These are phyloP conservation scores for Neodiprion pinetum DNA, from an alignment of 1,140 invertebrate species.

Conservation along the genomic window DNA sequence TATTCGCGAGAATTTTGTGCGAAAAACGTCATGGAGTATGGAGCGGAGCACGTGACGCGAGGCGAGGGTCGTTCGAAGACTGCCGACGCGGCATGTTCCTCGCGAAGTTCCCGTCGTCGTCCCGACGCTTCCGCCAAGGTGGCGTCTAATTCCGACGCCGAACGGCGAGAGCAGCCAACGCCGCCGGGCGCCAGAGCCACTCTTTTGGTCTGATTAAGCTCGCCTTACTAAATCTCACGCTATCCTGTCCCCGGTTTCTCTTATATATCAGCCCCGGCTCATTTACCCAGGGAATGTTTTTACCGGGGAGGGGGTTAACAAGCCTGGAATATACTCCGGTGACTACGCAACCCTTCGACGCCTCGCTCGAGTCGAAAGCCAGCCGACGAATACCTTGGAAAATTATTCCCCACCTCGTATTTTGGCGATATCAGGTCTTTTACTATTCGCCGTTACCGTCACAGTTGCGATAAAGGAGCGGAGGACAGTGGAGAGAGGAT, in stretches of 20 bases:
- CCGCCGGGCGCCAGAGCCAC: neutral
- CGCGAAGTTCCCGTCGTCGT: constrained; percentile 27
- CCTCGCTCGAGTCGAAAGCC: neutral
- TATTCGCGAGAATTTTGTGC: too few species aligned
- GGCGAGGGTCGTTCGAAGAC: neutral
- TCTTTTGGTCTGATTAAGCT: constrained; percentile 17
- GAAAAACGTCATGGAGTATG: too few species aligned
- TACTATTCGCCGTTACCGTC: neutral
- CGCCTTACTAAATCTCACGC: constrained; percentile 18
- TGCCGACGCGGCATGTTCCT: neutral
- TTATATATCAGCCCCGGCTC: neutral
- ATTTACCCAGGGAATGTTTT: neutral
- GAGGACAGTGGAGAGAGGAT: constrained; percentile 19
- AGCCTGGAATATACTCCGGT: neutral
- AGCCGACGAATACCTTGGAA: neutral
- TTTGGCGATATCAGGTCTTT: too few species aligned
- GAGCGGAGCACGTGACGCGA: neutral
- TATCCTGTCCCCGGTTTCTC: neutral
- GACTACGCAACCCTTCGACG: neutral
- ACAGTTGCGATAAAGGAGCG: constrained; percentile 9
- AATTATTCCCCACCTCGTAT: too few species aligned
- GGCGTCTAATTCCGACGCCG: constrained; percentile 33
- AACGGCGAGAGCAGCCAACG: neutral
- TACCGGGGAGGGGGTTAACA: neutral
- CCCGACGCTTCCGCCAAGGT: constrained; percentile 28